A percentile compares a stretch with the other conserved stretches of the same genome.
Evolutionary conservation across 2,113 vertebrate genomes (phyloP).

Genomic region (Oreamnos americanus): DNA sequence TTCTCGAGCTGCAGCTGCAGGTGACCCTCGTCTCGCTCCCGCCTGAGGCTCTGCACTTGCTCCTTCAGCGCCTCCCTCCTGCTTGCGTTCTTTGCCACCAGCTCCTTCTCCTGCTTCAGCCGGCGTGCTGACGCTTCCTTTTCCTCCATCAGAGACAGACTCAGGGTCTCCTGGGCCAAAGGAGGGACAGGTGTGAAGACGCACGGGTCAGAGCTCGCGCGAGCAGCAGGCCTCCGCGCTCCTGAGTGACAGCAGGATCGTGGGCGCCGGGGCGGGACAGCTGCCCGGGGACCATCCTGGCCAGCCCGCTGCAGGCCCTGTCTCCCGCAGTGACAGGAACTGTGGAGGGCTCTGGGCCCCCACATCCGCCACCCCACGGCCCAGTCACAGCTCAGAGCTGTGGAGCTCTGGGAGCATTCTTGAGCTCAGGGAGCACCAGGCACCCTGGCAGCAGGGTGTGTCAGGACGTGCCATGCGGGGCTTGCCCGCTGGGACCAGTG

Average conservation of each 20-base stretch:
- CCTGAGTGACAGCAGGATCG: rapidly evolving
- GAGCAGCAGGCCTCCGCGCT: not conserved
- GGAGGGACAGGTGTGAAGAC: not conserved
- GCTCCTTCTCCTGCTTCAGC: conserved; percentile 78
- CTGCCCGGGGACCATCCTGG: rapidly evolving
- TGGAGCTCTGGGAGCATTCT: not conserved
- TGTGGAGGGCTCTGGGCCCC: not conserved
- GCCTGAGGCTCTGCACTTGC: conserved; percentile 81
- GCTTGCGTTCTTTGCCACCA: conserved; percentile 60
- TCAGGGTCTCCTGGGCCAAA: conserved; percentile 77
- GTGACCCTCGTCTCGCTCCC: conserved; percentile 78
- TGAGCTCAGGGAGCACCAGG: not conserved
- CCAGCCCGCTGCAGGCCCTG: not conserved
- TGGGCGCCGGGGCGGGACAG: rapidly evolving
- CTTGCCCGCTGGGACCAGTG: not conserved
- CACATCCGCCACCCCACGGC: rapidly evolving
- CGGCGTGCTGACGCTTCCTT: conserved; percentile 70
- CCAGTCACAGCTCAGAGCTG: not conserved
- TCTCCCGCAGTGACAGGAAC: not conserved
- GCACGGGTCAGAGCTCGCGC: not conserved
- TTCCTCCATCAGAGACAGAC: conserved; percentile 67
- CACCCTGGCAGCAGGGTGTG: rapidly evolving
- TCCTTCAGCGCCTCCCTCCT: conserved; percentile 81
- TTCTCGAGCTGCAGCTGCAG: conserved; percentile 82
- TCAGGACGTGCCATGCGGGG: rapidly evolving